Base-by-base conservation (phyloP, 1,140 invertebrate genomes). In the Caenorhabditis tropicalis region DNA sequence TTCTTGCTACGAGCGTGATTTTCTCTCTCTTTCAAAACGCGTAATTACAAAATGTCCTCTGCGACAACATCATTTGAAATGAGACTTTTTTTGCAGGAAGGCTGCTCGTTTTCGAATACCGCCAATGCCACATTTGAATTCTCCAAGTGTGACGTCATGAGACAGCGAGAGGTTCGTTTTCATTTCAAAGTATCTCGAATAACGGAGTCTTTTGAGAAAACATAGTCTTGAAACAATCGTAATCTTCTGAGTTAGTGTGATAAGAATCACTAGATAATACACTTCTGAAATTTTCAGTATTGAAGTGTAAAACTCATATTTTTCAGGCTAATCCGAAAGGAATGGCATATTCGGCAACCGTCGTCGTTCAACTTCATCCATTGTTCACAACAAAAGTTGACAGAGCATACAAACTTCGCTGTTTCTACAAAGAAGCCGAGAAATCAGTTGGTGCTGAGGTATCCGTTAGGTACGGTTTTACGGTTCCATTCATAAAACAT, bases 351-450 rank as follows among this genome's bases (percentile, higher is more conserved):
- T 70, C 87, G 39, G 89, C 91, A 86, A 91, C 89, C 19, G 85
- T 90, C 15, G 84, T 91, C 36, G 88, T 90, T 21, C 89, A 90
- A 83, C 70, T 91, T 16, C 89, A 90, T 89, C 89, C 89, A 21
- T 85, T 90, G 3, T 74, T 79, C 27, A 65, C 79, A 15, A 85
- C 79, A 4, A 87, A 84, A 56, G 53, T 83, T n/a, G 46, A 81
- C 31, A 83, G 90, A 27, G 90, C 91, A 15, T 91, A 91, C 74
- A 87, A 90, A 82, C 88, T 91, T 15, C 87, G 89, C 24, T 91
- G 90, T 53, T 90, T 91, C 86, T 91, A 91, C 85, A 86, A 81
- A 60, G 89, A 90, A 65, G 81, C 81, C 24, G 70, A 89, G 21
- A 88, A 90, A 65, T 86, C 84, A 27, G 88, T 91, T 48, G 85